Evolutionary conservation across 2,113 vertebrate genomes (phyloP).

Genomic region (Burhinus bistriatus): DNA sequence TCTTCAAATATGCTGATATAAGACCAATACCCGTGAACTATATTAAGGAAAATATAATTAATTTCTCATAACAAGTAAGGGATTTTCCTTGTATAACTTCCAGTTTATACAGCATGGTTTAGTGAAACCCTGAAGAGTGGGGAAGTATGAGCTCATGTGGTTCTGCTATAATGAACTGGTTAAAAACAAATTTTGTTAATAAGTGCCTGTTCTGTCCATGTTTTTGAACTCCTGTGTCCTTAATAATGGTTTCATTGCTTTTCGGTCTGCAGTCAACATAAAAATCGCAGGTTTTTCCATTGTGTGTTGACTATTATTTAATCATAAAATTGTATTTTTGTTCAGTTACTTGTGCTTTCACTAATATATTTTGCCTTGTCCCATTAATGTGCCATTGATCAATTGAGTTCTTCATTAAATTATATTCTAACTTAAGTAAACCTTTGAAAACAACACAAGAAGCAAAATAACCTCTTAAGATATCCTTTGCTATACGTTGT

Average conservation of each 20-base stretch:
- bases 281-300: not conserved
- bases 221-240: not conserved
- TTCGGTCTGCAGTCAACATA: not conserved
- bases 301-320: not conserved
- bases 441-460: not conserved
- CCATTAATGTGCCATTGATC: not conserved
- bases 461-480: not conserved
- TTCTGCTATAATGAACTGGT: not conserved
- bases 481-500: not conserved
- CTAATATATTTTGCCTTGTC: not conserved
- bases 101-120: not conserved
- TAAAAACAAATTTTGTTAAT: not conserved
- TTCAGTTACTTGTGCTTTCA: not conserved
- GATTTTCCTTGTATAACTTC: not conserved
- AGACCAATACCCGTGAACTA: not conserved
- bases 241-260: not conserved
- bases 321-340: not conserved
- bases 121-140: not conserved
- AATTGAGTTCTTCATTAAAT: not conserved
- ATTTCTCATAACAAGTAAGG: not conserved
- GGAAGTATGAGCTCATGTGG: not conserved
- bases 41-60: not conserved
- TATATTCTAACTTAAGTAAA: not conserved
- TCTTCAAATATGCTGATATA: not conserved
- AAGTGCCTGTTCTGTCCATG: not conserved